Evolutionary conservation across 2,888 invertebrate genomes (phyloP).

Genomic region (Drosophila paramelanica): DNA sequence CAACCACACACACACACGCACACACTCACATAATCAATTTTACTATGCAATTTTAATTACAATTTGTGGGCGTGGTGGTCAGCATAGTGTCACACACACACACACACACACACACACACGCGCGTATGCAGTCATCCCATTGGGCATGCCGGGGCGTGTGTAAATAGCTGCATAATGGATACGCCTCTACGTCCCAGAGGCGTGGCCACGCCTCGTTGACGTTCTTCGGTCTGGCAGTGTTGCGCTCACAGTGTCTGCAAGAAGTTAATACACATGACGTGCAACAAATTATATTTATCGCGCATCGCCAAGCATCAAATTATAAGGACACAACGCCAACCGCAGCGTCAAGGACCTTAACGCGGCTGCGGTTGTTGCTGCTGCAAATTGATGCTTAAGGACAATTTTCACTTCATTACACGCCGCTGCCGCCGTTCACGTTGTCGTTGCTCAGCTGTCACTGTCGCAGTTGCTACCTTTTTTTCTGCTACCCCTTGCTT

Average conservation of each 20-base stretch:
- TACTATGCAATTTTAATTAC: constrained; percentile 78
- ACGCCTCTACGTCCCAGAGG: constrained; percentile 36
- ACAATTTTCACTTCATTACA: constrained; percentile 84
- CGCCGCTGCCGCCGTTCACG: constrained; percentile 42
- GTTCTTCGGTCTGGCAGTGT: constrained; percentile 16
- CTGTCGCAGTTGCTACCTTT: constrained; percentile 11
- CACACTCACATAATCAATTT: constrained; percentile 72
- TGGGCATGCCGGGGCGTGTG: constrained; percentile 39
- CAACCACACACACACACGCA: constrained; percentile 44
- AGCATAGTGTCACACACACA: constrained; percentile 34
- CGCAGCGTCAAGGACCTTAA: constrained; percentile 27
- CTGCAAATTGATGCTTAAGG: constrained; percentile 83
- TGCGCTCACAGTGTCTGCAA: constrained; percentile 62
- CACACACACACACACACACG: constrained; percentile 13
- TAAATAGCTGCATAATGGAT: constrained; percentile 72
- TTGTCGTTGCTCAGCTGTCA: constrained; percentile 5
- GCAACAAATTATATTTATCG: constrained; percentile 82
- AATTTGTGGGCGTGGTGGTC: constrained; percentile 77
- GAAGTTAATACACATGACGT: constrained; percentile 81
- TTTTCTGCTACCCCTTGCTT: constrained; percentile 7
- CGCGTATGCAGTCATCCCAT: constrained; percentile 15
- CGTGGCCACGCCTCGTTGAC: constrained; percentile 34
- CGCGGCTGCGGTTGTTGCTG: constrained; percentile 35
- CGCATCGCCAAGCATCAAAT: constrained; percentile 82
- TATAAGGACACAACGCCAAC: constrained; percentile 62